Evolutionary conservation across 2,888 invertebrate species (phyloP), one percentile per base, ranked within the genome.

Genomic region (Bombylius major): DNA sequence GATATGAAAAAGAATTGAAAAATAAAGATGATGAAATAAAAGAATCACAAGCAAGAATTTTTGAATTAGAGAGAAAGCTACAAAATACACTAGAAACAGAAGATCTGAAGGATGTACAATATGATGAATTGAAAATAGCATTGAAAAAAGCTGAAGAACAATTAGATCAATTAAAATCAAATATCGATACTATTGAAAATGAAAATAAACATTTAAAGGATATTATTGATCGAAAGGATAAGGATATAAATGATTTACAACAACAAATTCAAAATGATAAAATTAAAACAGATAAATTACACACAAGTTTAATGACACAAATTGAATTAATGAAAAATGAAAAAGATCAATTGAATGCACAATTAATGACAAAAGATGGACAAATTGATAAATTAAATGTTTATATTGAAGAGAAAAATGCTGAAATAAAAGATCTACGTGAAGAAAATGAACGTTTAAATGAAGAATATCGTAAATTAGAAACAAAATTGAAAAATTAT

Each of bases 11-110:
- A 12, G 7, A 50, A 14, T 11, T 54, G 32, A 48, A 54, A 32
- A 42, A 48, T 5, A 54, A 54, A n/a, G 53, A 54, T 13, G 48
- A 54, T 13, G 53, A 54, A 32, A 5, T 54, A 32, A 54, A 54
- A n/a, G 47, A 48, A 32, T 9, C 48, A 42, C 13, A 36, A 9
- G 53, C 47, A 4, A 47, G 13, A 47, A 9, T 23, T 31, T 4
- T 12, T 31, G 11, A 47, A 49, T 9, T 49, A 5, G 34, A 49
- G n/a, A n/a, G 36, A 14, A n/a, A 46, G 4, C 4, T 45, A 5
- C 33, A 45, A 32, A n/a, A 23, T 6, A 5, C 23, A 14, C 9
- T 14, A 5, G 23, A 47, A 7, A 6, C 23, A 47, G 5, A 48
- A 5, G 14, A n/a, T 4, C 13, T 7, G 4, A 6, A 2, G 14